Conservation (phyloP, 2,888 invertebrate genomes). For the Spicauda simplicius region DNA sequence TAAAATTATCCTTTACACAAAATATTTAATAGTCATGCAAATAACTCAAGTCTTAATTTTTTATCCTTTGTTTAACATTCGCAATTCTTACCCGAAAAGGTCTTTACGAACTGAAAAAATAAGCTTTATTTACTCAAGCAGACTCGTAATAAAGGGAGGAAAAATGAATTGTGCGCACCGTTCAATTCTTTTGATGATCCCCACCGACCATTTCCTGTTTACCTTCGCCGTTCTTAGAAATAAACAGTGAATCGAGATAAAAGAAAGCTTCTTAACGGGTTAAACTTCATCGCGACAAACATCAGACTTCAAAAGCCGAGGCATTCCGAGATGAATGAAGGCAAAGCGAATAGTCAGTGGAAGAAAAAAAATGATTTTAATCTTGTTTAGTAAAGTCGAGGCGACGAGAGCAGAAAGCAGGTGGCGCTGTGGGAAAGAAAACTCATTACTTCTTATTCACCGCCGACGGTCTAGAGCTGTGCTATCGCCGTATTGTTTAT, state of each 20-base stretch:
- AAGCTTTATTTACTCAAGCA: constrained; percentile 33
- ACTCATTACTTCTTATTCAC: constrained; percentile 82
- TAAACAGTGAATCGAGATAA: constrained; percentile 50
- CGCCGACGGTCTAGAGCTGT: constrained; percentile 57
- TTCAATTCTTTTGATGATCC: constrained; percentile 43
- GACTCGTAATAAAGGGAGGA: constrained; percentile 33
- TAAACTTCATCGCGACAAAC: constrained; percentile 50
- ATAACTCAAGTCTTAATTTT: constrained; percentile 26
- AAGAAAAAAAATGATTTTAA: constrained; percentile 71
- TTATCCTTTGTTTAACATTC: constrained; percentile 33
- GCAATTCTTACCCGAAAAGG: constrained; percentile 20
- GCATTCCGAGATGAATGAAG: constrained; percentile 48
- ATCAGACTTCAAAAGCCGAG: constrained; percentile 50
- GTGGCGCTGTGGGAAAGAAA: constrained; percentile 77
- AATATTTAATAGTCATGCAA: constrained; percentile 21
- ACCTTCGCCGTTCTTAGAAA: constrained; percentile 43
- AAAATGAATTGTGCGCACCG: constrained; percentile 33
- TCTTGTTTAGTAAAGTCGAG: constrained; percentile 74
- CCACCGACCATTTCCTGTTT: constrained; percentile 44
- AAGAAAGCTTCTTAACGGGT: constrained; percentile 48
- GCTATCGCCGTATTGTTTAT: constrained; percentile 47
- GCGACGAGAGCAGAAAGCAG: constrained; percentile 70
- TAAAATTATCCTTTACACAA: background rate
- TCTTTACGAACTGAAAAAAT: constrained; percentile 23
- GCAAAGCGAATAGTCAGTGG: constrained; percentile 52